Percentiles rank a stretch among this genome's conserved stretches.
phyloP scores from a whole-genome alignment of 2,888 invertebrate species.

The Phalera bucephala region DNA sequence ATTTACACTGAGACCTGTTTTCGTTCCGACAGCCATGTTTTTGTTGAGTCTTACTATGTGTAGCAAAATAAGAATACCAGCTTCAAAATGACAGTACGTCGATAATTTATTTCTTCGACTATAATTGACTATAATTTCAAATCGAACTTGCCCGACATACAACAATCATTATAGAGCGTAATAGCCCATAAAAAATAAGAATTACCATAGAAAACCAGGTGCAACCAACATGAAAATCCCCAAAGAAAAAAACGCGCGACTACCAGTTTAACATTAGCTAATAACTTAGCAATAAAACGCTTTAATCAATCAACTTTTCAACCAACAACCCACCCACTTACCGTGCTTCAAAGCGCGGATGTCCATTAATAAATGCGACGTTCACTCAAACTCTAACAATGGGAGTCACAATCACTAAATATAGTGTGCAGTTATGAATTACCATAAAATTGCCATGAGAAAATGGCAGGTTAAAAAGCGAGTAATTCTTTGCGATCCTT shows the following conservation, averaged over 20 bases:
- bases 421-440: slow-evolving; percentile 30
- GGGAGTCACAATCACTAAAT: slow-evolving; percentile 8
- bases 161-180: no score
- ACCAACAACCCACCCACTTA: background rate
- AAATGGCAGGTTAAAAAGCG: slow-evolving; percentile 40
- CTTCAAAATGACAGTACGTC: no score
- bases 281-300: no score
- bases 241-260: background rate
- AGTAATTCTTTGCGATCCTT: slow-evolving; percentile 47
- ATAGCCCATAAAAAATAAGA: no score
- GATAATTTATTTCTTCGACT: no score
- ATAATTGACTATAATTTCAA: no score
- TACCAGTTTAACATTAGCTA: background rate
- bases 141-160: no score
- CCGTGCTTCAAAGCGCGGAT: background rate
- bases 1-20: no score
- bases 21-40: no score
- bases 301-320: background rate
- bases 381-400: background rate
- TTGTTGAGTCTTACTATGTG: no score
- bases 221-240: background rate
- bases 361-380: background rate
- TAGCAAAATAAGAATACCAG: no score
- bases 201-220: no score
- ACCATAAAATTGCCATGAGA: slow-evolving; percentile 43